Evolutionary conservation across 2,888 invertebrate species (phyloP), one percentile per base, ranked within the genome.

Genomic region (Chloroclystis v-ata): DNA sequence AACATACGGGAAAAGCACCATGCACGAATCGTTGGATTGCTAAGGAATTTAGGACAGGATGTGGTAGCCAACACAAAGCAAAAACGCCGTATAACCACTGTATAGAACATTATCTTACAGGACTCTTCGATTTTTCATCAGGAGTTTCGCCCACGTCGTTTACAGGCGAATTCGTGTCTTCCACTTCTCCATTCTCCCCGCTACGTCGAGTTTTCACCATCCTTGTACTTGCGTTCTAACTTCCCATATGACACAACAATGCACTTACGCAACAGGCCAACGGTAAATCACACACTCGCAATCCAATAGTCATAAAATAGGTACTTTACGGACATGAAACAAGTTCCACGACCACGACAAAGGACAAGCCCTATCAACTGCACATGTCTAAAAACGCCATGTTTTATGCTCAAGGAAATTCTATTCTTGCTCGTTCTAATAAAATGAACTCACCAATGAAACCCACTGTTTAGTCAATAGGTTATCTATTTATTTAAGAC

Each of bases 181-280:
- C 85, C 69, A 82, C 78, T 70, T 87, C 87, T 69, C 86, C 87
- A 63, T 85, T 84, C 73, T 86, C 87, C 72, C 86, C 86, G 66
- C 89, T 89, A 70, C 89, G 87, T 66, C 89, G 85, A 73, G 88
- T 89, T 86, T 87, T 89, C 82, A 89, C 89, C 89, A 89, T 89
- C 72, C 78, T 78, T 72, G 73, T 69, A 66, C 62, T 59, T 62
- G 69, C 70, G 67, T 66, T 74, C 71, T 75, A 73, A 72, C 68
- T 69, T 71, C 70, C 76, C 78, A 75, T 73, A 49, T 66, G 60
- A 71, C 73, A 38, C 56, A 71, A 65, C 63, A 63, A 65, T 65
- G 65, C 60, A 60, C 69, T 78, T 77, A 76, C 72, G 64, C 78
- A 81, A 77, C 60, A 68, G 57, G 63, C 59, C 56, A 66, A 66